Percentiles rank a stretch among this genome's conserved stretches.
Evolutionary conservation across 2,113 vertebrate genomes (phyloP).

Genomic region (Caranx ignobilis): DNA sequence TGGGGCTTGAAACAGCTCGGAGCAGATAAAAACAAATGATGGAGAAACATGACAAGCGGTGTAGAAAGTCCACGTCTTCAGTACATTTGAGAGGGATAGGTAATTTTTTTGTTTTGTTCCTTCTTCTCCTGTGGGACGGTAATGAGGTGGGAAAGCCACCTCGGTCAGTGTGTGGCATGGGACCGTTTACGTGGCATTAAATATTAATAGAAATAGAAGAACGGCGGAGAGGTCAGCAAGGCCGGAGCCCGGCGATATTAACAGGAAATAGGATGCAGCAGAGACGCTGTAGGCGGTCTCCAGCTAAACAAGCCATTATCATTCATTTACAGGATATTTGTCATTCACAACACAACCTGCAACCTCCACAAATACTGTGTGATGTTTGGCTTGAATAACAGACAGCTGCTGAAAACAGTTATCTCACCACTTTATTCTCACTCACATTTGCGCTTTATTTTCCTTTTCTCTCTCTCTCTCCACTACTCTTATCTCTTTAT

Average conservation of each 20-base stretch:
- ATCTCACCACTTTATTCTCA: slow-evolving; percentile 35
- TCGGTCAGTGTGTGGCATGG: slow-evolving; percentile 36
- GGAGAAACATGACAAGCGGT: neutral
- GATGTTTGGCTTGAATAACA: slow-evolving; percentile 55
- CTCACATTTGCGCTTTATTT: slow-evolving; percentile 22
- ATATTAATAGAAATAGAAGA: slow-evolving; percentile 68
- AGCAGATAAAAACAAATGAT: neutral
- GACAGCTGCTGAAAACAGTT: slow-evolving; percentile 34
- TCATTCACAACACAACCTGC: slow-evolving; percentile 72
- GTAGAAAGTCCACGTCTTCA: slow-evolving; percentile 5
- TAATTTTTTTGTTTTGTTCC: slow-evolving; percentile 30
- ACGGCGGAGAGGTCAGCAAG: slow-evolving; percentile 57
- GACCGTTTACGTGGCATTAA: slow-evolving; percentile 61
- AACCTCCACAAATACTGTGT: slow-evolving; percentile 26
- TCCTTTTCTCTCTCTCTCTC: neutral
- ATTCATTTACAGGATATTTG: slow-evolving; percentile 73
- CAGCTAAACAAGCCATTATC: slow-evolving; percentile 72
- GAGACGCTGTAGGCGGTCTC: slow-evolving; percentile 60
- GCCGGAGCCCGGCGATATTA: slow-evolving; percentile 65
- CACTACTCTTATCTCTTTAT: neutral
- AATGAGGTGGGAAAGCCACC: slow-evolving; percentile 44
- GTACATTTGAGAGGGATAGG: slow-evolving; percentile 19
- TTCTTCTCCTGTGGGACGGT: slow-evolving; percentile 29
- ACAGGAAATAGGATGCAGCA: slow-evolving; percentile 72
- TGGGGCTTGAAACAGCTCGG: neutral